Evolutionary conservation across 1,140 invertebrate species (phyloP).

Genomic region (Pogonomyrmex californicus): DNA sequence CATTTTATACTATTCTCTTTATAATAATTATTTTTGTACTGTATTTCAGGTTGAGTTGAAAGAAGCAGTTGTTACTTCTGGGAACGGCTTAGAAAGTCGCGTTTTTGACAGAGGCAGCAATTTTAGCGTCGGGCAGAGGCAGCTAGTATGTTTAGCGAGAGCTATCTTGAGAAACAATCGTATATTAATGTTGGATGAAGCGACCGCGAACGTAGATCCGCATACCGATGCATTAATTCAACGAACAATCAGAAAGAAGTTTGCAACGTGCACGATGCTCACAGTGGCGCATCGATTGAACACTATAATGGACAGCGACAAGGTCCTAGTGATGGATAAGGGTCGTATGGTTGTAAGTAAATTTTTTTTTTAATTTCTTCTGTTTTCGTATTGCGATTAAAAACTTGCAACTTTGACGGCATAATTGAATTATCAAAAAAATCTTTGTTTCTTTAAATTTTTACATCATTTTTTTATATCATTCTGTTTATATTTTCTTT

Average conservation of each 20-base stretch:
- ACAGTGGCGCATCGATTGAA: conserved; percentile 90
- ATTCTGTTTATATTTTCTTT: background rate
- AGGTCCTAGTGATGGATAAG: conserved; percentile 90
- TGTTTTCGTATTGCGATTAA: background rate
- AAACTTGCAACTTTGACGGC: background rate
- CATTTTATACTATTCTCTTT: background rate
- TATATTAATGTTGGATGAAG: conserved; percentile 91
- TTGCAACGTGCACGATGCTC: conserved; percentile 88
- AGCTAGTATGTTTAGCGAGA: conserved; percentile 91
- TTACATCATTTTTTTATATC: background rate
- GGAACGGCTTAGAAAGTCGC: conserved; percentile 86
- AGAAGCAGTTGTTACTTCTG: conserved; percentile 77
- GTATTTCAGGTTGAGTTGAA: conserved; percentile 85
- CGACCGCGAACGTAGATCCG: conserved; percentile 92
- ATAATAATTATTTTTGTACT: background rate
- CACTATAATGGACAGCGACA: conserved; percentile 88
- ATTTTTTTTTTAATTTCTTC: background rate
- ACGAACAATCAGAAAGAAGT: conserved; percentile 86
- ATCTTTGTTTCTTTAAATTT: background rate
- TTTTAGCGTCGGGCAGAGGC: conserved; percentile 91
- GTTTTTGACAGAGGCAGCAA: conserved; percentile 90
- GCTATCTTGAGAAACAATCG: conserved; percentile 90
- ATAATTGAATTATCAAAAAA: background rate
- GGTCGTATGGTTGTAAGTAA: conserved; percentile 84
- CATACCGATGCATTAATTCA: conserved; percentile 87